Percentiles rank a stretch among this genome's conserved stretches.
Evolutionary conservation across 2,113 vertebrate species (phyloP).

Genomic region (Myodes glareolus): DNA sequence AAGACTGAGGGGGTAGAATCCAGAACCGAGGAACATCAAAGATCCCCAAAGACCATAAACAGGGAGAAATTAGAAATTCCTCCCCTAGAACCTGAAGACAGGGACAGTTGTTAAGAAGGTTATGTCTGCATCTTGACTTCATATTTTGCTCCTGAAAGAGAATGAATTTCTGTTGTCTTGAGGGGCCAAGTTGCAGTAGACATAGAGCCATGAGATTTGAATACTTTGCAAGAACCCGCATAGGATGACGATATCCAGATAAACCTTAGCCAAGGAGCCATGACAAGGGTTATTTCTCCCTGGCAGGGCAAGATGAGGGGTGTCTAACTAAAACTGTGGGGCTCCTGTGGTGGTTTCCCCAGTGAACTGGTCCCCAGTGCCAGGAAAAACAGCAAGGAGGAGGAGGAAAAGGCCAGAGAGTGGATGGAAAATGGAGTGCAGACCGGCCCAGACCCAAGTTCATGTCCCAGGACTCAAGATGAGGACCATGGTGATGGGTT

Average conservation of each 20-base stretch:
- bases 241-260: not conserved
- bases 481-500: not conserved
- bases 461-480: not conserved
- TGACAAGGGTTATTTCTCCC: not conserved
- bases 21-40: not conserved
- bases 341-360: rapidly evolving
- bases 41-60: not conserved
- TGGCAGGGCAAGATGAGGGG: rapidly evolving
- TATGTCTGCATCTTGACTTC: not conserved
- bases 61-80: not conserved
- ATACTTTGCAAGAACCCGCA: not conserved
- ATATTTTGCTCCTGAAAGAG: not conserved
- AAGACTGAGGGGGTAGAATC: not conserved
- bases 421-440: not conserved
- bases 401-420: rapidly evolving
- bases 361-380: not conserved
- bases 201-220: not conserved
- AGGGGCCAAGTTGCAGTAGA: no score
- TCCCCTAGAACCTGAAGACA: rapidly evolving
- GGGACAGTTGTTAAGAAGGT: rapidly evolving
- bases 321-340: not conserved
- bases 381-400: not conserved
- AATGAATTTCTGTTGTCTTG: not conserved
- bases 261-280: not conserved
- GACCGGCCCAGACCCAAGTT: no score